Evolutionary conservation across 1,140 invertebrate genomes (phyloP).

Genomic region (Amyelois transitella): DNA sequence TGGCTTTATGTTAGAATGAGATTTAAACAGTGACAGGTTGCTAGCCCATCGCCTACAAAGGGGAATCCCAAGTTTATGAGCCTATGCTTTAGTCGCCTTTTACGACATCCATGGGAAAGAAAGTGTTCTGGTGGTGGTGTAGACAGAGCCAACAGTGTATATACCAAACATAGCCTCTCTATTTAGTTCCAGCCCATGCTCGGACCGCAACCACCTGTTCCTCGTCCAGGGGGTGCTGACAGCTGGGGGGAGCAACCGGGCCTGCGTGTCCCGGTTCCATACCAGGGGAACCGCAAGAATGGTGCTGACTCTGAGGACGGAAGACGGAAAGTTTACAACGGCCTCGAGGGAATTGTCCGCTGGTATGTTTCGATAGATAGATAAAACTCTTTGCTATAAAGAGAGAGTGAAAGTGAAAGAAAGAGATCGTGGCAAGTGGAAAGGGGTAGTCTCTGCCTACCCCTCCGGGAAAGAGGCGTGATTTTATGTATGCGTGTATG

Average conservation of each 20-base stretch:
- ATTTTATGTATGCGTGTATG: too few species aligned
- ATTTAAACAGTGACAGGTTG: too few species aligned
- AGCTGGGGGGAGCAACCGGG: constrained; percentile 38
- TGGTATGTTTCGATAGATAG: constrained; percentile 35
- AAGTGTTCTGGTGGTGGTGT: too few species aligned
- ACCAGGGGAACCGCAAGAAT: constrained; percentile 39
- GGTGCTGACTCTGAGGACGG: constrained; percentile 27
- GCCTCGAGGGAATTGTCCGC: constrained; percentile 36
- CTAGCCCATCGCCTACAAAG: too few species aligned
- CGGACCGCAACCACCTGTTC: constrained; percentile 52
- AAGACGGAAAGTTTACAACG: constrained; percentile 22
- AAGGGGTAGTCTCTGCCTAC: too few species aligned
- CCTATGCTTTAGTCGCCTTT: too few species aligned
- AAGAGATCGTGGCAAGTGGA: too few species aligned
- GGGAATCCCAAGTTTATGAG: too few species aligned
- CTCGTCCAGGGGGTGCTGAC: constrained; percentile 50
- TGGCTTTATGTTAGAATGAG: too few species aligned
- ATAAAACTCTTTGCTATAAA: too few species aligned
- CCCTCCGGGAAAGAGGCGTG: too few species aligned
- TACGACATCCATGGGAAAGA: too few species aligned
- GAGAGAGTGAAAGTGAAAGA: not conserved
- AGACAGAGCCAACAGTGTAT: not conserved
- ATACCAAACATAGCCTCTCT: not conserved
- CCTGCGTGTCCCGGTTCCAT: constrained; percentile 52
- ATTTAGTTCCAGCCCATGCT: constrained; percentile 27